These are phyloP conservation scores for Ctenicera cuprea DNA, from an alignment of 2,888 invertebrate species.

Conservation along the genomic window DNA sequence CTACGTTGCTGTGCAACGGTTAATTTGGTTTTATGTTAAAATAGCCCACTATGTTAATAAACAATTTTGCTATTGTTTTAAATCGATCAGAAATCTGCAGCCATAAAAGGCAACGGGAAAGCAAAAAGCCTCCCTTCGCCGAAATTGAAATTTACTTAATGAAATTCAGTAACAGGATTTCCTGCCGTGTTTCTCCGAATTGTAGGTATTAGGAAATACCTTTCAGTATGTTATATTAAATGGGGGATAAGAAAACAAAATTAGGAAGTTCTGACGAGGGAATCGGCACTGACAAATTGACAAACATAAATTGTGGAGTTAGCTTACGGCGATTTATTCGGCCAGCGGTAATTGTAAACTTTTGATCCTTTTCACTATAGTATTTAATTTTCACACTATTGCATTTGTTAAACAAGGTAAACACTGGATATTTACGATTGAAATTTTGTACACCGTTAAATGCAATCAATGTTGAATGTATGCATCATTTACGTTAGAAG, in stretches of 20 bases:
- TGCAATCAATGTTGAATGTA: constrained; percentile 22
- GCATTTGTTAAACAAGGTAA: constrained; percentile 5
- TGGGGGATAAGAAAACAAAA: constrained; percentile 39
- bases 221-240: constrained; percentile 35
- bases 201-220: constrained; percentile 40
- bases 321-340: constrained; percentile 14
- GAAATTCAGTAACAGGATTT: constrained; percentile 39
- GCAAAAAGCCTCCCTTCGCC: background rate
- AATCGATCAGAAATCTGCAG: constrained; percentile 6
- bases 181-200: constrained; percentile 38
- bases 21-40: too few relatives aligned
- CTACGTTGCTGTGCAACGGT: too few relatives aligned
- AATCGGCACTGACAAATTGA: constrained; percentile 37
- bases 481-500: constrained; percentile 26
- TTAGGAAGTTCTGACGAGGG: constrained; percentile 34
- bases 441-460: constrained; percentile 28
- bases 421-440: constrained; percentile 24
- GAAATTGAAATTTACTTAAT: constrained; percentile 37
- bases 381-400: constrained; percentile 20
- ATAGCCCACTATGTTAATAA: too few relatives aligned
- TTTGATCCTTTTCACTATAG: background rate
- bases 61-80: too few relatives aligned
- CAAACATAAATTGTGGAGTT: constrained; percentile 31
- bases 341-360: constrained; percentile 10
- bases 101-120: background rate